A percentile compares a stretch with the other conserved stretches of the same genome.
These are phyloP conservation scores for Charaxes varanes DNA, from an alignment of 1,140 invertebrate species.

Conservation along the genomic window DNA sequence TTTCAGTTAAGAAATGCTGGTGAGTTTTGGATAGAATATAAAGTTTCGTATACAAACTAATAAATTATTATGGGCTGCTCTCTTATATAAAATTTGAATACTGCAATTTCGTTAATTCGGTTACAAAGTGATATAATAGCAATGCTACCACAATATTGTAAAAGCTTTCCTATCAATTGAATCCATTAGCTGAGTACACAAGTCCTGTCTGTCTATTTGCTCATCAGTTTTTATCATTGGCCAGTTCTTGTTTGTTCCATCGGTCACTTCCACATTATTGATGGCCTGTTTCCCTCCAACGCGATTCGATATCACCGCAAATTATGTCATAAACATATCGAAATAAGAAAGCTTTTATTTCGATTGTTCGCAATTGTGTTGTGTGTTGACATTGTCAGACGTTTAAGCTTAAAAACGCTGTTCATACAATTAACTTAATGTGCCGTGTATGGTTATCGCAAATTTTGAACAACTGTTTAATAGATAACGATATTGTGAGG, in stretches of 20 bases:
- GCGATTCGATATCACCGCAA: constrained; percentile 29
- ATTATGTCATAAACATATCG: constrained; percentile 35
- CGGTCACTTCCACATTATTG: constrained; percentile 69
- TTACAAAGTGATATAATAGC: constrained; percentile 48
- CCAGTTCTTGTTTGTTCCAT: constrained; percentile 68
- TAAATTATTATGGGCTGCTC: too few species aligned
- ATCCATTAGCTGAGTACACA: constrained; percentile 73
- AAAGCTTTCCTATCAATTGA: constrained; percentile 74
- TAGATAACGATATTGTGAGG: constrained; percentile 7
- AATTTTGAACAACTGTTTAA: constrained; percentile 13
- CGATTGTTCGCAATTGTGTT: constrained; percentile 19
- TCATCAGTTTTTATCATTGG: constrained; percentile 74
- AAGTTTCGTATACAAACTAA: too few species aligned
- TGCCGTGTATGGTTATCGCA: constrained; percentile 15
- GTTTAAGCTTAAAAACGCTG: constrained; percentile 30
- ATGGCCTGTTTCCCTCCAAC: constrained; percentile 50
- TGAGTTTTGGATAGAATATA: too few species aligned
- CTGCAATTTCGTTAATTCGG: constrained; percentile 51
- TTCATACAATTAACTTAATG: constrained; percentile 32
- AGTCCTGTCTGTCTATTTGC: constrained; percentile 67
- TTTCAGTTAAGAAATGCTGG: too few species aligned
- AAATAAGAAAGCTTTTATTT: constrained; percentile 27
- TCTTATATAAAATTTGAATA: too few species aligned
- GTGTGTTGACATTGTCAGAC: constrained; percentile 17
- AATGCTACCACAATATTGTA: constrained; percentile 58